These are phyloP conservation scores for Caenorhabditis brenneri DNA, from an alignment of 1,140 invertebrate genomes.

Conservation along the genomic window DNA sequence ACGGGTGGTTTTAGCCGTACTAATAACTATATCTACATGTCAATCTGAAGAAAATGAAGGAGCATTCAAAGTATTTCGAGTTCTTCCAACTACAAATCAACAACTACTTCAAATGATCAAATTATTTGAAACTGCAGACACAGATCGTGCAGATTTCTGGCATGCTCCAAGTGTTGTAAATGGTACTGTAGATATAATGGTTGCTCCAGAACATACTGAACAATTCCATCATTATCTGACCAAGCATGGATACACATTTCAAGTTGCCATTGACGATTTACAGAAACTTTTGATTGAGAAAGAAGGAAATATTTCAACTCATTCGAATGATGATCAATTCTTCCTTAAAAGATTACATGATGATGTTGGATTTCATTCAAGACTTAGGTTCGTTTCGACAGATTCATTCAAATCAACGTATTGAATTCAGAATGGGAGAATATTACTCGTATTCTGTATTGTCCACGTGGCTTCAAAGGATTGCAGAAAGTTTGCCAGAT, in stretches of 20 bases:
- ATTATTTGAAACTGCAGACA: conserved; percentile 36
- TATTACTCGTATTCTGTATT: conserved; percentile 59
- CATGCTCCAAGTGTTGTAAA: conserved; percentile 58
- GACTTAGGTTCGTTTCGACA: not conserved
- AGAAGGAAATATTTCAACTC: conserved; percentile 35
- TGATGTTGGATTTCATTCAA: conserved; percentile 31
- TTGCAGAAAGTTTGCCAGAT: conserved; percentile 46
- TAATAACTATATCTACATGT: not conserved
- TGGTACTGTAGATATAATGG: conserved; percentile 58
- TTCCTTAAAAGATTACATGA: conserved; percentile 35
- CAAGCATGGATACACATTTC: conserved; percentile 38
- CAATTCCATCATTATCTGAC: conserved; percentile 50
- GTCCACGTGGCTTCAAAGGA: conserved; percentile 55
- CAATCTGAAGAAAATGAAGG: not conserved
- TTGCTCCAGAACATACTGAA: conserved; percentile 52
- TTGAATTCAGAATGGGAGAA: conserved; percentile 59
- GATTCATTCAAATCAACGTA: not conserved
- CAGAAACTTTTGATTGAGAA: conserved; percentile 54
- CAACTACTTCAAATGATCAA: conserved; percentile 49
- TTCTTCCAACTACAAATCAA: conserved; percentile 45
- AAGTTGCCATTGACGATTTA: conserved; percentile 60
- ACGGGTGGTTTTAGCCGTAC: not conserved
- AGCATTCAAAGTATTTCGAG: conserved; percentile 46
- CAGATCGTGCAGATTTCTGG: conserved; percentile 59
- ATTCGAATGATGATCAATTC: not conserved